Base-by-base conservation (phyloP, 2,888 invertebrate genomes). In the Aporophyla nigra region DNA sequence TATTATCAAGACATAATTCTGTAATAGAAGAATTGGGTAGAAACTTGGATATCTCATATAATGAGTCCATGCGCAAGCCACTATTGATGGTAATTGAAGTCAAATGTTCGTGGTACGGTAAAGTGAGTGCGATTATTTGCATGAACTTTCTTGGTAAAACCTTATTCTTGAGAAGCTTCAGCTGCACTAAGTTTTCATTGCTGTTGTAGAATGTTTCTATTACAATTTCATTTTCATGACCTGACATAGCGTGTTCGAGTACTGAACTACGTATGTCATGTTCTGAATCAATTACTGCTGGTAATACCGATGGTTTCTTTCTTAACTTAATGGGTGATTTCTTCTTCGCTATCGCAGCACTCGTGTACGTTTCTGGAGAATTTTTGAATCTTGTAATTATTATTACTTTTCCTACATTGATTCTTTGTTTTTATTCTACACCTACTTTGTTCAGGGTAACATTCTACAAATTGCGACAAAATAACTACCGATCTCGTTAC, bases 11-110 rank as follows among this genome's bases (percentile, higher is more conserved):
- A 70, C 90, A 91, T 5, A 95, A 9, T 16, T 94, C 93, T 0
- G 93, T 94, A 24, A 95, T 90, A 16, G 88, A 71, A 0, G 92
- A 92, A 0, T 61, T 16, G 0, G 89, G 83, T 3, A 95, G 75
- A 46, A 93, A 83, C n/a, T 92, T 91, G 21, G 83, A 75, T 4
- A 95, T 86, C 84, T 95, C 94, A 61, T 94, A 83, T 0, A 95
- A 21, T 0, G 83, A 79, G 0, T 82, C 86, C 10, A 76, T 78
- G 49, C 87, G 72, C 0, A 94, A 62, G 1, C 93, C 93, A 2
- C 78, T 80, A 43, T 92, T 90, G 4, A 95, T 91, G 5, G 53
- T 86, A 0, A 95, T 74, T 0, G 87, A 87, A 2, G 76, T 87
- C 3, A 95, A 71, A 63, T 82, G 16, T 0, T 54, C 62, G 6